A percentile compares a stretch with the other conserved stretches of the same genome.
Evolutionary conservation across 2,888 invertebrate species (phyloP).

Genomic region (Strigamia crassipes): DNA sequence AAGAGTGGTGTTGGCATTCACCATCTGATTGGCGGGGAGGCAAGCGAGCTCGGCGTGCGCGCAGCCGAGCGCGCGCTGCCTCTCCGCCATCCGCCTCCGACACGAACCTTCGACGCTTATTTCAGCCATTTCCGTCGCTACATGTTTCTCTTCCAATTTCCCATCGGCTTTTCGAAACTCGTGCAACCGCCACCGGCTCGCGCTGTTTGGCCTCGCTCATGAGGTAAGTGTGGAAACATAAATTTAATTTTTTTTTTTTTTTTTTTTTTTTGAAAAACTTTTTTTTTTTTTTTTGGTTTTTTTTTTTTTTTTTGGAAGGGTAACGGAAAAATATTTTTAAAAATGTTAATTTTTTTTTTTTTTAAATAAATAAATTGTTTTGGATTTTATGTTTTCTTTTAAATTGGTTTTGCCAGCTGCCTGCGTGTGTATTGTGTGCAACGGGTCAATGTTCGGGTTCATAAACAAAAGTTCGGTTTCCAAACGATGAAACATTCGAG

Average conservation of each 20-base stretch:
- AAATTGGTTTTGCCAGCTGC: slow-evolving; percentile 69
- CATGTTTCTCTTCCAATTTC: background rate
- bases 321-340: no score
- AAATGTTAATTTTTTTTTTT: slow-evolving; percentile 56
- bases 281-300: background rate
- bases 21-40: slow-evolving; percentile 41
- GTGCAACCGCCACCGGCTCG: slow-evolving; percentile 25
- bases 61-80: slow-evolving; percentile 31
- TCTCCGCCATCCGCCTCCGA: slow-evolving; percentile 33
- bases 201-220: background rate
- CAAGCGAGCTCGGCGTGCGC: slow-evolving; percentile 33
- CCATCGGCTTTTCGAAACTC: background rate
- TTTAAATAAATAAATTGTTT: slow-evolving; percentile 88
- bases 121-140: background rate
- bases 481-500: background rate
- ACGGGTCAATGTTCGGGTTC: slow-evolving; percentile 20
- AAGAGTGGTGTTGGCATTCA: slow-evolving; percentile 42
- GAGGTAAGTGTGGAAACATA: background rate
- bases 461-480: slow-evolving; percentile 35
- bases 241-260: background rate
- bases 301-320: slow-evolving; percentile 63
- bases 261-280: background rate
- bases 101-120: slow-evolving; percentile 17
- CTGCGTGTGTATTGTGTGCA: background rate
- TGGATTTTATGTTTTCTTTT: slow-evolving; percentile 58